Evolutionary conservation across 2,797 vertebrate species (phyloP), one percentile per base, ranked within the genome.

Genomic region (Takifugu ocellatus): DNA sequence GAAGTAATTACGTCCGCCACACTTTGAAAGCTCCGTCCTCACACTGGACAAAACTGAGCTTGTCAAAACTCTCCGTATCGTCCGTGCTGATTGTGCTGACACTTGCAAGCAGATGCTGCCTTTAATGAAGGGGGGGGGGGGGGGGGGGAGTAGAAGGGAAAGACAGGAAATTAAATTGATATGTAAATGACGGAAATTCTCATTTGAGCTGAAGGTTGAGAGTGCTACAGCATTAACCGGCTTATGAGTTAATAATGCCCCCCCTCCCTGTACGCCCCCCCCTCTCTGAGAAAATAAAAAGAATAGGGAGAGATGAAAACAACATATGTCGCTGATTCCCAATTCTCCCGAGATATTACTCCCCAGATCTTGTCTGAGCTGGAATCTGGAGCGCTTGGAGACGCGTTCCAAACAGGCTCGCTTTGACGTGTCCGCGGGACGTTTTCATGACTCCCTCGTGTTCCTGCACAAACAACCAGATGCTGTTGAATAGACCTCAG

Each of bases 111-210:
- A 81, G 78, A 86, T 76, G 74, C 70, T 72, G 73, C 79, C 80
- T 86, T 87, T 86, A 85, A 89, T 84, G 82, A 82, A 85, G 78
- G 78, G 60, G 56, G 68, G 59, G 59, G 66, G 61, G 75, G 50
- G 53, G 42, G n/a, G n/a, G n/a, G n/a, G n/a, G n/a, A 58, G 46
- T 21, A 64, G 58, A 56, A 61, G 62, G 77, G 7, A 33, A 74
- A 85, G 58, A 84, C 81, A 82, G 86, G 86, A 89, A 91, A 91
- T 88, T 82, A 88, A 91, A 90, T 86, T 88, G 87, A 88, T 91
- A 92, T 89, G 88, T 89, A 89, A 91, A 91, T 91, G 83, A 86
- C 69, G 72, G 81, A 88, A 85, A 88, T 86, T 88, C 83, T 87
- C 82, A 88, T 91, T 91, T 89, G 84, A 86, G 85, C 82, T 82